These are phyloP conservation scores for Rissa tridactyla DNA, from an alignment of 2,113 vertebrate genomes.

Conservation along the genomic window DNA sequence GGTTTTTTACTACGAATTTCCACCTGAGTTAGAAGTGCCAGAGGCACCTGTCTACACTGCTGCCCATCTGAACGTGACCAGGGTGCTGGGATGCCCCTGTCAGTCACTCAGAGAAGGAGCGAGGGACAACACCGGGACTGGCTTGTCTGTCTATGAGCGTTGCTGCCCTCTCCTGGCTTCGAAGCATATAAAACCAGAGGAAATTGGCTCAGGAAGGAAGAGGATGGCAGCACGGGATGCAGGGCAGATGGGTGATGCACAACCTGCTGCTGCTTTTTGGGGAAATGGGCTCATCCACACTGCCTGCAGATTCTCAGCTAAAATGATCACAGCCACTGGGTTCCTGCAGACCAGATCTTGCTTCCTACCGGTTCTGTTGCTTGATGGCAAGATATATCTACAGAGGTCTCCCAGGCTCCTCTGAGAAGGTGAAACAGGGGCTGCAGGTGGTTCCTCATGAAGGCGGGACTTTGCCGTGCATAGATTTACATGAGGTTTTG, in stretches of 20 bases:
- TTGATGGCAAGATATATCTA: neutral
- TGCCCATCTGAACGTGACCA: accelerated
- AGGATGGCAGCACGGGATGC: neutral
- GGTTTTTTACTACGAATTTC: neutral
- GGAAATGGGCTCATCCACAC: accelerated
- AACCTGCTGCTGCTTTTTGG: neutral
- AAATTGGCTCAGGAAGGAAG: neutral
- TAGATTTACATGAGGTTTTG: neutral
- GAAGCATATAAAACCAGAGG: neutral
- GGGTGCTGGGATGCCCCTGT: neutral
- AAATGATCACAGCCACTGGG: neutral
- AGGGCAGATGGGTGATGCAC: neutral
- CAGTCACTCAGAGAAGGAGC: neutral
- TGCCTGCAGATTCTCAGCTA: neutral
- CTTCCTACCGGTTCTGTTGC: neutral
- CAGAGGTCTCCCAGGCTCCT: neutral
- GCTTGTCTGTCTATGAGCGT: neutral
- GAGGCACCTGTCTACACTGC: neutral
- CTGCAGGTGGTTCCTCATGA: neutral
- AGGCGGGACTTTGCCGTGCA: neutral
- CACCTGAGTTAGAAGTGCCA: neutral
- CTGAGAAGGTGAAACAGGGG: accelerated
- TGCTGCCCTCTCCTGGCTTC: constrained; percentile 64
- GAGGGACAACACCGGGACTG: accelerated
- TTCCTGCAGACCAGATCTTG: neutral